phyloP scores from a whole-genome alignment of 2,113 vertebrate genomes.

The Pelecanoides urinatrix region DNA sequence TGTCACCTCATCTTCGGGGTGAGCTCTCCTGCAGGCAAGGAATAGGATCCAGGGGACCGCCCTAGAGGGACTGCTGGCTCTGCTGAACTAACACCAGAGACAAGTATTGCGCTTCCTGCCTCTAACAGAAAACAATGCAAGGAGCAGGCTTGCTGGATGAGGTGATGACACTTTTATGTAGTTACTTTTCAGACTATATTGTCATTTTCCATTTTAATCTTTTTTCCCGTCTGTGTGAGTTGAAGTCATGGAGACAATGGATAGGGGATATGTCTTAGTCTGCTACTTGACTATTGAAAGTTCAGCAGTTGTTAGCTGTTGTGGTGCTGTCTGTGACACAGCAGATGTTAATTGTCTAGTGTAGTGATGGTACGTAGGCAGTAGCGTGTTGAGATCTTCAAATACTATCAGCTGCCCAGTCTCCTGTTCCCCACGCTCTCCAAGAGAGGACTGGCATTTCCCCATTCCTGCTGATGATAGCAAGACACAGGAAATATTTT shows the following conservation, averaged over 20 bases:
- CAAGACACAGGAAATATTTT: not conserved
- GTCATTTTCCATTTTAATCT: constrained; percentile 46
- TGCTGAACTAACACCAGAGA: not conserved
- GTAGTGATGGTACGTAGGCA: not conserved
- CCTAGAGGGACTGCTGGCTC: not conserved
- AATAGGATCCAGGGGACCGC: not conserved
- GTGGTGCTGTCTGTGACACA: not conserved
- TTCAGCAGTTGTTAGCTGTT: not conserved
- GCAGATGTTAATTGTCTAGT: not conserved
- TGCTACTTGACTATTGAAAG: not conserved
- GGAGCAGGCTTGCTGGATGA: not conserved
- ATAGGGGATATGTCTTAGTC: not conserved
- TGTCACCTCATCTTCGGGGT: not conserved
- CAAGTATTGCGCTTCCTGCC: not conserved
- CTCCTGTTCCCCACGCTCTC: not conserved
- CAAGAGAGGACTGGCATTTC: not conserved
- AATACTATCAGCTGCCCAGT: not conserved
- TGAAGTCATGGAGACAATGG: not conserved
- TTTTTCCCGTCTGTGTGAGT: constrained; percentile 30
- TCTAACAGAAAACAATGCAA: not conserved
- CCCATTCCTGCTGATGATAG: not conserved
- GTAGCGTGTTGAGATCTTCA: not conserved
- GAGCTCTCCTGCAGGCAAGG: not conserved
- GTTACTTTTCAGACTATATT: not conserved
- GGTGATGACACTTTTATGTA: not conserved